Percentiles rank a stretch among this genome's conserved stretches.
Evolutionary conservation across 2,797 vertebrate species (phyloP).

Genomic region (Natrix natrix): DNA sequence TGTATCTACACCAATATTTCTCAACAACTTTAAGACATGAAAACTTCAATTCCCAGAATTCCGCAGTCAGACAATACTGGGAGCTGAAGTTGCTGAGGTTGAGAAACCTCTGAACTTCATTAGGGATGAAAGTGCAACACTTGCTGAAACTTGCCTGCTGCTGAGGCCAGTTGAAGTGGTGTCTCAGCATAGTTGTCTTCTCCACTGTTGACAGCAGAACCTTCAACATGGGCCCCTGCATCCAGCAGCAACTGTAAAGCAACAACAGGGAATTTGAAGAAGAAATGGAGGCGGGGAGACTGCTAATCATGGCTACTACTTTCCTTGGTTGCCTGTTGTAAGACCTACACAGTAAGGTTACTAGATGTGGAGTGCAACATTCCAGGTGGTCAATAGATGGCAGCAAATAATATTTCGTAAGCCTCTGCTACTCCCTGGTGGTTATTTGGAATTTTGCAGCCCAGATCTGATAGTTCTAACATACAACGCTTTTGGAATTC

Average conservation of each 20-base stretch:
- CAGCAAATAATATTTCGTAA: background rate
- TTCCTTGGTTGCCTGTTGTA: background rate
- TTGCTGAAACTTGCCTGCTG: constrained; percentile 80
- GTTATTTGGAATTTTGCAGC: background rate
- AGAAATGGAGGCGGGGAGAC: background rate
- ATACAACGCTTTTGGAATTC: background rate
- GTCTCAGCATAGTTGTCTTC: constrained; percentile 92
- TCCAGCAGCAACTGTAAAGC: constrained; percentile 87
- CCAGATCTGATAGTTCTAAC: background rate
- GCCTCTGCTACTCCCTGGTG: background rate
- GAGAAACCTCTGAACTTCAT: background rate
- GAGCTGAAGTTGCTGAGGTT: background rate
- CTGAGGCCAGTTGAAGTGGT: constrained; percentile 92
- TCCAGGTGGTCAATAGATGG: background rate
- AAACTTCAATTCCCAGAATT: background rate
- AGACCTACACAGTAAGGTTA: background rate
- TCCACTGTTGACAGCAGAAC: constrained; percentile 83
- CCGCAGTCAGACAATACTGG: background rate
- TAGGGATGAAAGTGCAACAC: background rate
- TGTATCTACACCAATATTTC: background rate
- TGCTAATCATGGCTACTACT: fast-evolving
- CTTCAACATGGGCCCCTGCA: constrained; percentile 91
- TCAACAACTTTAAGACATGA: background rate
- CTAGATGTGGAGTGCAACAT: background rate
- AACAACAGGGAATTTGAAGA: background rate